Evolutionary conservation across 2,797 vertebrate genomes (phyloP).

Genomic region (Synaphobranchus kaupii): DNA sequence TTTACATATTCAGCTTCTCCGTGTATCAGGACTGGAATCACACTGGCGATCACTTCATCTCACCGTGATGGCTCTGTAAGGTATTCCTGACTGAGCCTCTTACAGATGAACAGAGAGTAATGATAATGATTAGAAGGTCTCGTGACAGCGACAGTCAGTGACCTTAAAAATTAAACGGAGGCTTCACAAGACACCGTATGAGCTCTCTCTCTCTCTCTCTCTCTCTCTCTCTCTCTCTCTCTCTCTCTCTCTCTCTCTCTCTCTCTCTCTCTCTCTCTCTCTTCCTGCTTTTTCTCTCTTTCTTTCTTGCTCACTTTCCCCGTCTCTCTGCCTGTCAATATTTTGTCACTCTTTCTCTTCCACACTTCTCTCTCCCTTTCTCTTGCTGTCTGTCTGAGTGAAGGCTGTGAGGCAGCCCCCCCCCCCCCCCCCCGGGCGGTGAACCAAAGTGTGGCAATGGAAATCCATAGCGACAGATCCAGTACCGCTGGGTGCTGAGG

Average conservation of each 20-base stretch:
- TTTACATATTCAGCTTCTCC: neutral
- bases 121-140: neutral
- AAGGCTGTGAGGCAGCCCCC: neutral
- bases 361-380: neutral
- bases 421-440: neutral
- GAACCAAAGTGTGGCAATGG: neutral
- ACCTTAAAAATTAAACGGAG: neutral
- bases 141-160: neutral
- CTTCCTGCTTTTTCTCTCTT: too few relatives aligned
- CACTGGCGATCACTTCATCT: neutral
- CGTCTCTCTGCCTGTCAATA: neutral
- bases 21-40: conserved; percentile 2
- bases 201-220: neutral
- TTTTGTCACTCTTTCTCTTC: neutral
- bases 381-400: neutral
- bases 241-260: too few relatives aligned
- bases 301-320: conserved; percentile 1
- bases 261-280: neutral
- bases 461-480: neutral
- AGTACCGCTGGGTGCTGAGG: neutral
- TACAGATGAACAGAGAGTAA: neutral
- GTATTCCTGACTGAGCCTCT: neutral
- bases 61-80: neutral
- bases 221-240: neutral
- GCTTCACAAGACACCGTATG: neutral